A percentile compares a stretch with the other conserved stretches of the same genome.
Evolutionary conservation across 2,113 vertebrate species (phyloP).

Genomic region (Anser brachyrhynchus): DNA sequence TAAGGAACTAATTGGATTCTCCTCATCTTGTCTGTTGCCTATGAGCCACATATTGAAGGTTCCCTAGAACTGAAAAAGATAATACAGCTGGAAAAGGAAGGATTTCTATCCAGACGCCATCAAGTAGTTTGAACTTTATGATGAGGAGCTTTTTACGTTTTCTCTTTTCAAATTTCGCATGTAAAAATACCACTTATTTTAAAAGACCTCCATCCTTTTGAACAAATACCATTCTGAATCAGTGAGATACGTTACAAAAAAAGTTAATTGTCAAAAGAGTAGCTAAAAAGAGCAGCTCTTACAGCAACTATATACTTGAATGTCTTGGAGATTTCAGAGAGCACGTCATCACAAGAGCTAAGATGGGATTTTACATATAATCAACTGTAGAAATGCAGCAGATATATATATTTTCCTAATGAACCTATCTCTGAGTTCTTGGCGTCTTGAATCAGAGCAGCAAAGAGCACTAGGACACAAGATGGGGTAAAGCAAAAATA

Average conservation of each 20-base stretch:
- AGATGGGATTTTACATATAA: background rate
- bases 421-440: background rate
- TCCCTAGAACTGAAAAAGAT: background rate
- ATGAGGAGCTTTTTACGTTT: background rate
- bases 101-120: background rate
- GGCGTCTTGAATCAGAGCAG: background rate
- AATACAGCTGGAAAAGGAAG: background rate
- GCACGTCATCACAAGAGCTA: background rate
- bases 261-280: background rate
- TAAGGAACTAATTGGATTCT: constrained; percentile 2
- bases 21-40: background rate
- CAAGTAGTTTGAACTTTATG: background rate
- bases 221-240: background rate
- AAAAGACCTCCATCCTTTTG: background rate
- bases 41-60: background rate
- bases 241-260: background rate
- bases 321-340: background rate
- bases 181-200: background rate
- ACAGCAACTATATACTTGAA: background rate
- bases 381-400: background rate
- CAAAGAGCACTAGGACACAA: background rate
- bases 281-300: background rate
- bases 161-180: background rate
- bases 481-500: background rate
- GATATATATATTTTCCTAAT: background rate